Percentiles rank a stretch among this genome's conserved stretches.
These are phyloP conservation scores for Dryococelus australis DNA, from an alignment of 2,888 invertebrate species.

Conservation along the genomic window DNA sequence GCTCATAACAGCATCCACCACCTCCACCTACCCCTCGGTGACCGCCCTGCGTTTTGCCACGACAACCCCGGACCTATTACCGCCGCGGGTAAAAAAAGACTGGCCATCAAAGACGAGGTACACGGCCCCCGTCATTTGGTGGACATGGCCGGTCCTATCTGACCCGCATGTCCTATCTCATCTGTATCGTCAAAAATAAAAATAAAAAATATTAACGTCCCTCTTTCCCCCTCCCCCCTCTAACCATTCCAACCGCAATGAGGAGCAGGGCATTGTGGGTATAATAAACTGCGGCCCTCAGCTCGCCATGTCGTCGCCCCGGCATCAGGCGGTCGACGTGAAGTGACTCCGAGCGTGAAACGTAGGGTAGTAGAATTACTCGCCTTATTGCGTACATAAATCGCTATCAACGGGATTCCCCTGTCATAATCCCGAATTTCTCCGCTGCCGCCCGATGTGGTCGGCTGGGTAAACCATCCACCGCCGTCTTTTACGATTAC, in stretches of 20 bases:
- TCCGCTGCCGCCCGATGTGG: not conserved
- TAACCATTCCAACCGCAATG: not conserved
- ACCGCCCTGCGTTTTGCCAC: not conserved
- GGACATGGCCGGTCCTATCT: not conserved
- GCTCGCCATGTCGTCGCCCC: not conserved
- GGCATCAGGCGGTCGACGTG: not conserved
- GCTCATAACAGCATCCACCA: not conserved
- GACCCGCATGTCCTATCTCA: no score
- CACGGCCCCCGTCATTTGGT: not conserved
- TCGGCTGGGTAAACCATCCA: not conserved
- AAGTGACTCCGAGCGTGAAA: not conserved
- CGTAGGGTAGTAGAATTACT: not conserved
- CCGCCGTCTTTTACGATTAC: not conserved
- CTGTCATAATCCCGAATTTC: not conserved
- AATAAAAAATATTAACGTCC: not conserved
- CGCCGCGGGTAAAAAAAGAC: not conserved
- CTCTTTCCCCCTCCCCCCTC: no score
- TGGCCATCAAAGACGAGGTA: conserved; percentile 16
- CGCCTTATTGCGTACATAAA: not conserved
- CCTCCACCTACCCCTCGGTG: not conserved
- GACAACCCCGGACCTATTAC: not conserved
- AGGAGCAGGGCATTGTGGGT: conserved; percentile 8
- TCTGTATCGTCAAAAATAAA: not conserved
- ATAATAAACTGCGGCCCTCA: not conserved
- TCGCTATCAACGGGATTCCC: not conserved